Evolutionary conservation across 2,888 invertebrate genomes (phyloP), one percentile per base, ranked within the genome.

Genomic region (Trichogramma dendrolimi): DNA sequence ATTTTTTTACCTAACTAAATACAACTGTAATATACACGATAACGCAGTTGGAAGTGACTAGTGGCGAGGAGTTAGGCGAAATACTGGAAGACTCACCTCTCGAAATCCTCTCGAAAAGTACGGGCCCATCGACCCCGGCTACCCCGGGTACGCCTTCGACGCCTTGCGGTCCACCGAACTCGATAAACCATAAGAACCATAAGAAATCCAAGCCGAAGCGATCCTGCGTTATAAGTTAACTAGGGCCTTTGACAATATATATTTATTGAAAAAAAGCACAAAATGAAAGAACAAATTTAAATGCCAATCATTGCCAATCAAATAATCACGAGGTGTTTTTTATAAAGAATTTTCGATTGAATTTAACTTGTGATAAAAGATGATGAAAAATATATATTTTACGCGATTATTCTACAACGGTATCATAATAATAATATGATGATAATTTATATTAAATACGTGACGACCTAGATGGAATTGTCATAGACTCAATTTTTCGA

Each of bases 71-170:
- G 69, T 73, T 78, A 71, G 75, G 78, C 64, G 78, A 78, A 71
- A 77, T 75, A 76, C 72, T 78, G 76, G 78, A 78, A 72, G 77
- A 78, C 67, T 77, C 78, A 71, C 75, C 76, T 60, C 73, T 71
- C 67, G 72, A 74, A 71, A 27, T 27, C 27, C 27, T 27, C 27
- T 27, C 27, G 27, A 75, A 74, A 73, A 75, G 75, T 65, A 71
- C 74, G 67, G 75, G 72, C 58, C 70, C 73, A 58, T 73, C 75
- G 69, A 78, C 78, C 62, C 76, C 76, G 68, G 74, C 71, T 67
- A 78, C 78, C 71, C 77, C 77, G 52, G 75, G 76, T 66, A 78
- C 77, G 66, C 77, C 77, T 65, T 76, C 71, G 67, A 73, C 71
- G 50, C 73, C 73, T 66, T 69, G 71, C 67, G 72, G 75, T 67